phyloP scores from a whole-genome alignment of 2,113 vertebrate species.

The Perognathus longimembris region DNA sequence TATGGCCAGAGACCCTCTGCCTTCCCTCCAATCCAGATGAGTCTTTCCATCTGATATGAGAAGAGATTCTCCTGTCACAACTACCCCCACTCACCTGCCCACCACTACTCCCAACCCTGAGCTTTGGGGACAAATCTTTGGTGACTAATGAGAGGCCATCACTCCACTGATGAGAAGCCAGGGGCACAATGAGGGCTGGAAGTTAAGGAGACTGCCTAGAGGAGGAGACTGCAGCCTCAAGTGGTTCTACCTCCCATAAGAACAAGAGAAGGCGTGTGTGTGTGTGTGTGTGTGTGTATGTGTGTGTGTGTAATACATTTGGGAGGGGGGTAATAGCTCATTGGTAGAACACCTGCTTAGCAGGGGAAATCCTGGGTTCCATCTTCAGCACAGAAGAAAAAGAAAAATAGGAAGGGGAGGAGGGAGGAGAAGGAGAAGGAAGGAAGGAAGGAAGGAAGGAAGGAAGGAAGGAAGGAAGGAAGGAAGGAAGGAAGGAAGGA shows the following conservation, averaged over 20 bases:
- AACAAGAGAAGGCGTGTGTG: not conserved
- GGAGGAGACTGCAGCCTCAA: not conserved
- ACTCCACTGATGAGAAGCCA: not conserved
- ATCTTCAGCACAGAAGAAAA: not conserved
- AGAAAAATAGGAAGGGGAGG: not conserved
- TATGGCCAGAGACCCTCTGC: not conserved
- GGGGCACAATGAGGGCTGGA: not conserved
- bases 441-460: too few species aligned
- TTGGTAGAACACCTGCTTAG: not conserved
- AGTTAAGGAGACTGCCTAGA: constrained; percentile 36
- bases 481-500: too few species aligned
- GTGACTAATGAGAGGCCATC: not conserved
- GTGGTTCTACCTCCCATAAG: not conserved
- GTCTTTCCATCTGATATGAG: not conserved
- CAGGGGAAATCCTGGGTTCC: too few species aligned
- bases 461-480: too few species aligned
- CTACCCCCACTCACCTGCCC: not conserved
- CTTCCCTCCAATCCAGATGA: not conserved
- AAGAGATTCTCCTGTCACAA: not conserved
- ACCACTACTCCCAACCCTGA: not conserved
- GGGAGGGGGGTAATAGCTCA: not conserved
- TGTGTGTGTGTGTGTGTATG: too few species aligned
- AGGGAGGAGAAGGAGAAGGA: not conserved
- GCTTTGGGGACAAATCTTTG: not conserved
- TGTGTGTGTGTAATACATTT: too few species aligned